These are phyloP conservation scores for Leptodactylus fuscus DNA, from an alignment of 2,113 vertebrate genomes.

Conservation along the genomic window DNA sequence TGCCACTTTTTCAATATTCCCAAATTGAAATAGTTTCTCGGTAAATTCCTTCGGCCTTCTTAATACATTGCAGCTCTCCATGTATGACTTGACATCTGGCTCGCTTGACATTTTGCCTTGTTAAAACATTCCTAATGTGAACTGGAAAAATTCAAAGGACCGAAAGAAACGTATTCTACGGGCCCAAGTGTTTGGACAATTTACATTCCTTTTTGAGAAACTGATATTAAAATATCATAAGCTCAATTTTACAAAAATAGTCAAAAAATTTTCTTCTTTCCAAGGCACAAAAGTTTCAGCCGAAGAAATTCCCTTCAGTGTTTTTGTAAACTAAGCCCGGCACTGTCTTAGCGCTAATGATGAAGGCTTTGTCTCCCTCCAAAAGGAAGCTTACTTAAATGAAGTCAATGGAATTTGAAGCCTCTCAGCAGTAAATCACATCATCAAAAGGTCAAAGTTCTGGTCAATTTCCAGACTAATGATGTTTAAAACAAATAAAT, in stretches of 20 bases:
- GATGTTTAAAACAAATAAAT: slow-evolving; percentile 77
- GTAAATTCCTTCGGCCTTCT: not conserved
- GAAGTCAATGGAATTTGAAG: slow-evolving; percentile 71
- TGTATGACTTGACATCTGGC: not conserved
- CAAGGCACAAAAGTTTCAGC: not conserved
- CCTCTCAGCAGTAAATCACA: slow-evolving; percentile 73
- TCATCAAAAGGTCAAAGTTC: slow-evolving; percentile 78
- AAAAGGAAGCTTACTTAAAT: slow-evolving; percentile 52
- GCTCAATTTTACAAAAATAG: not conserved
- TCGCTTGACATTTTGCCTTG: not conserved
- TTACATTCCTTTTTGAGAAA: not conserved
- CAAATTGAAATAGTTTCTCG: not conserved
- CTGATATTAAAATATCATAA: not conserved
- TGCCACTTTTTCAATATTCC: not conserved
- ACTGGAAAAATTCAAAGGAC: not conserved
- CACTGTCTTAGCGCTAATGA: slow-evolving; percentile 22
- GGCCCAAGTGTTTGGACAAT: not conserved
- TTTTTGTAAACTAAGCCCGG: slow-evolving; percentile 3
- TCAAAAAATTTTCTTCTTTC: not conserved
- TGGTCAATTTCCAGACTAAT: slow-evolving; percentile 76
- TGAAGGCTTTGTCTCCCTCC: slow-evolving; percentile 17
- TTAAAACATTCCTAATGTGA: not conserved
- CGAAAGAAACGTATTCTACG: not conserved
- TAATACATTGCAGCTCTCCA: not conserved
- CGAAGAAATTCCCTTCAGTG: not conserved